Evolutionary conservation across 2,797 vertebrate species (phyloP).

Genomic region (Leuciscus waleckii): DNA sequence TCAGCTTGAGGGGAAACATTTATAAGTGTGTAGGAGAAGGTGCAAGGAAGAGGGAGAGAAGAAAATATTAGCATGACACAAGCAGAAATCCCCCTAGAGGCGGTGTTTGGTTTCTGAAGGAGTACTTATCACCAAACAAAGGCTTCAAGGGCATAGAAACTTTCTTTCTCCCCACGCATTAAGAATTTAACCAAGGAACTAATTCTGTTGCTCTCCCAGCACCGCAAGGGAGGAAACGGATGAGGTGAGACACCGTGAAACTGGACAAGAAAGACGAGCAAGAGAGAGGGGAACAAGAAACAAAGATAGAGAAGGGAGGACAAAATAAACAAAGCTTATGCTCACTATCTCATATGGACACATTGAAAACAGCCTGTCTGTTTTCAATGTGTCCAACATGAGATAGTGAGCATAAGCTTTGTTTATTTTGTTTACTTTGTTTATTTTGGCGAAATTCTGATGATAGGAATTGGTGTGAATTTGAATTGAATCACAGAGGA

Average conservation of each 20-base stretch:
- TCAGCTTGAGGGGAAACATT: slow-evolving; percentile 72
- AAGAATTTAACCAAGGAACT: slow-evolving; percentile 68
- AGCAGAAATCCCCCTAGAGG: slow-evolving; percentile 72
- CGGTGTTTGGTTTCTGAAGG: slow-evolving; percentile 73
- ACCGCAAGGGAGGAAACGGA: slow-evolving; percentile 33
- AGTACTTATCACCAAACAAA: slow-evolving; percentile 74
- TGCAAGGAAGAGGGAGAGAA: slow-evolving; percentile 62
- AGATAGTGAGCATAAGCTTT: too few species aligned
- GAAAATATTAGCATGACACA: slow-evolving; percentile 76
- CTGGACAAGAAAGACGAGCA: slow-evolving; percentile 28
- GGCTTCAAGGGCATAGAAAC: slow-evolving; percentile 65
- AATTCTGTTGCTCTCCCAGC: slow-evolving; percentile 63
- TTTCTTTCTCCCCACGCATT: slow-evolving; percentile 57
- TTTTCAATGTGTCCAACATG: too few species aligned
- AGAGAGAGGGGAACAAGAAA: background rate
- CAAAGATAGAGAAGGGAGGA: background rate
- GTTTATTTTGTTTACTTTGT: too few species aligned
- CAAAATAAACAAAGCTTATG: slow-evolving; percentile 3
- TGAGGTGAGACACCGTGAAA: slow-evolving; percentile 33
- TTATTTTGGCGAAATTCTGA: background rate
- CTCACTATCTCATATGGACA: slow-evolving; percentile 30
- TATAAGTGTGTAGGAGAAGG: slow-evolving; percentile 73
- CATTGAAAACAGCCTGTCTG: background rate
- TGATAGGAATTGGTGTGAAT: background rate
- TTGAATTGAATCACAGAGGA: background rate